Conservation (phyloP, 2,888 invertebrate species). For the Chrysotoxum bicinctum region DNA sequence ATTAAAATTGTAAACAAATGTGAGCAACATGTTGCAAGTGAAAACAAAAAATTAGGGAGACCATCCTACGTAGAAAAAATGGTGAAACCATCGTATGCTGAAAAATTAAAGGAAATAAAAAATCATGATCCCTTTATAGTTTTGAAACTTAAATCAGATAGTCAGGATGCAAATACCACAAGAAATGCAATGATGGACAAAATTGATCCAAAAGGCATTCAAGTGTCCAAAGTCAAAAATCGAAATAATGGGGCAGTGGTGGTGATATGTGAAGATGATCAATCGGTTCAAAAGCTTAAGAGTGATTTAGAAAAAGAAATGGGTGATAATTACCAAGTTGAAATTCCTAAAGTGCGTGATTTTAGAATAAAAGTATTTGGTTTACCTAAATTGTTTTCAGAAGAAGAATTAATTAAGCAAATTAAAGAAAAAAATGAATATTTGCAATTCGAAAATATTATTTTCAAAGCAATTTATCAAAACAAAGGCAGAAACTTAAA, state of each 20-base stretch:
- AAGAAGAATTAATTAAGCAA: background rate
- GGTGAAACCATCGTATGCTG: background rate
- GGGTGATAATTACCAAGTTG: background rate
- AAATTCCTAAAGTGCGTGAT: background rate
- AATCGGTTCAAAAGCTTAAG: background rate
- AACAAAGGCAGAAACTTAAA: background rate
- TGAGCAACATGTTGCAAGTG: conserved; percentile 1
- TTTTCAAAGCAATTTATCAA: background rate
- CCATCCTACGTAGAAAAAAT: background rate
- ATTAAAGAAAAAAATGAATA: background rate
- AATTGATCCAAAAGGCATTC: background rate
- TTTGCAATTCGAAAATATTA: background rate
- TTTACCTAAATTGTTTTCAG: background rate
- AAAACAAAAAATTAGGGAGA: background rate
- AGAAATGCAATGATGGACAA: conserved; percentile 3
- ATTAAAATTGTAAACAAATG: background rate
- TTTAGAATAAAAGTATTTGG: background rate
- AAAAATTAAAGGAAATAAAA: background rate
- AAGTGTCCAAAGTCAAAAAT: background rate
- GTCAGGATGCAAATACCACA: background rate
- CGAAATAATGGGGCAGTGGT: background rate
- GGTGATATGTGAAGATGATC: background rate
- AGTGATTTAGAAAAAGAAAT: background rate
- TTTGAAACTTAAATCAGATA: background rate
- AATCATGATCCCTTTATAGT: background rate